Evolutionary conservation across 2,113 vertebrate species (phyloP).

Genomic region (Sylvilagus bachmani): DNA sequence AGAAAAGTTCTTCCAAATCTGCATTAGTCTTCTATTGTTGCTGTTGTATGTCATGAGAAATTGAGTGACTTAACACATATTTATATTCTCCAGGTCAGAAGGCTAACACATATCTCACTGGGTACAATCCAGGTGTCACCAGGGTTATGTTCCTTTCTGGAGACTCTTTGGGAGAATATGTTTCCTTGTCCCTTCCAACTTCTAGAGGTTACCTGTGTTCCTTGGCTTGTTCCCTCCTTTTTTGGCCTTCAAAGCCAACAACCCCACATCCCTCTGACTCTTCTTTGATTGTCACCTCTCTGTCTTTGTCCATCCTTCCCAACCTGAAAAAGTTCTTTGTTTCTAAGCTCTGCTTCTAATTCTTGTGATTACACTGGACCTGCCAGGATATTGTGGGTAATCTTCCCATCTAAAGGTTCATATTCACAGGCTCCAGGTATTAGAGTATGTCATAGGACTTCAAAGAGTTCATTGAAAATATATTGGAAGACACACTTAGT

Average conservation of each 20-base stretch:
- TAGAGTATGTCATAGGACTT: not conserved
- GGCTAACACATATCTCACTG: not conserved
- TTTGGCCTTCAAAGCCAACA: not conserved
- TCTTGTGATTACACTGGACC: not conserved
- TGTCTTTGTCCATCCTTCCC: not conserved
- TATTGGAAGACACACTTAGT: too few relatives aligned
- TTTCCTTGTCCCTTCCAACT: not conserved
- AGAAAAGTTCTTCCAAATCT: not conserved
- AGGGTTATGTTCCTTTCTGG: not conserved
- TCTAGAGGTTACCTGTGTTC: not conserved
- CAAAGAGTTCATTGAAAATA: too few relatives aligned
- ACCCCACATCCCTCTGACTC: not conserved
- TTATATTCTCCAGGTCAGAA: not conserved
- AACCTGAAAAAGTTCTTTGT: not conserved
- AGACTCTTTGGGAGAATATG: too few relatives aligned
- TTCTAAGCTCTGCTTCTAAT: not conserved
- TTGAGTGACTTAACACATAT: not conserved
- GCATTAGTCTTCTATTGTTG: not conserved
- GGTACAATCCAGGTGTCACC: not conserved
- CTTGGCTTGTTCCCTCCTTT: not conserved
- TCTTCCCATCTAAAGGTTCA: not conserved
- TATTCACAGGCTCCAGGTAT: not conserved
- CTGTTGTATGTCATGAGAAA: not conserved
- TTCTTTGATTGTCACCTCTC: not conserved
- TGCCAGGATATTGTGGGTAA: not conserved